phyloP scores from a whole-genome alignment of 1,140 invertebrate genomes.

The Archivesica marissinica region DNA sequence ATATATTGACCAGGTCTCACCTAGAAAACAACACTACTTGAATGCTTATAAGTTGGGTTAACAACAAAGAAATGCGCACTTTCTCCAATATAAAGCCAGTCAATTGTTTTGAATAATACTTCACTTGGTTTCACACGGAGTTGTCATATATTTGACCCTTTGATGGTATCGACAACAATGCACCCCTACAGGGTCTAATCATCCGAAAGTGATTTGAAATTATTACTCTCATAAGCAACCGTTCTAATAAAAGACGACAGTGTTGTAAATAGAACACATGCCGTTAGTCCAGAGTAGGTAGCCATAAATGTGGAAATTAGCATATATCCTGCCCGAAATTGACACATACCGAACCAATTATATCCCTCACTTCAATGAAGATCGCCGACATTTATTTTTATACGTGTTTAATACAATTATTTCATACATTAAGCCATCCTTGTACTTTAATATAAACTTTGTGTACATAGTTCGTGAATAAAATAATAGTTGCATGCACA shows the following conservation, averaged over 20 bases:
- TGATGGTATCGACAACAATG: background rate
- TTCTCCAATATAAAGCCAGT: background rate
- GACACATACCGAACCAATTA: conserved; percentile 17
- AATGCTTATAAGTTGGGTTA: too few relatives aligned
- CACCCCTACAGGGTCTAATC: background rate
- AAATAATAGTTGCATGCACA: too few relatives aligned
- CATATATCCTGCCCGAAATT: background rate
- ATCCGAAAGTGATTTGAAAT: background rate
- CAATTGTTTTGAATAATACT: conserved; percentile 6
- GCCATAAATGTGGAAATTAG: conserved; percentile 50
- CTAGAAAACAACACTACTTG: too few relatives aligned
- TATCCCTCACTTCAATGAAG: conserved; percentile 35
- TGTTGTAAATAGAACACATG: background rate
- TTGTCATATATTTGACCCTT: conserved; percentile 23
- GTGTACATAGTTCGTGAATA: too few relatives aligned
- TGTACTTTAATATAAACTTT: too few relatives aligned
- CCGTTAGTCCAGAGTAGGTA: conserved; percentile 12
- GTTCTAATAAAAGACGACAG: background rate
- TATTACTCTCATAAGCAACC: conserved; percentile 14
- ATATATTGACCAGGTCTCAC: too few relatives aligned
- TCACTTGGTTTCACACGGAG: background rate
- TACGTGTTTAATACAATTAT: too few relatives aligned
- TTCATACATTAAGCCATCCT: too few relatives aligned
- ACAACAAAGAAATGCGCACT: too few relatives aligned
- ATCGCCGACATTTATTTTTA: conserved; percentile 11